Evolutionary conservation across 2,797 vertebrate species (phyloP), one percentile per base, ranked within the genome.

Genomic region (Micromesistius poutassou): DNA sequence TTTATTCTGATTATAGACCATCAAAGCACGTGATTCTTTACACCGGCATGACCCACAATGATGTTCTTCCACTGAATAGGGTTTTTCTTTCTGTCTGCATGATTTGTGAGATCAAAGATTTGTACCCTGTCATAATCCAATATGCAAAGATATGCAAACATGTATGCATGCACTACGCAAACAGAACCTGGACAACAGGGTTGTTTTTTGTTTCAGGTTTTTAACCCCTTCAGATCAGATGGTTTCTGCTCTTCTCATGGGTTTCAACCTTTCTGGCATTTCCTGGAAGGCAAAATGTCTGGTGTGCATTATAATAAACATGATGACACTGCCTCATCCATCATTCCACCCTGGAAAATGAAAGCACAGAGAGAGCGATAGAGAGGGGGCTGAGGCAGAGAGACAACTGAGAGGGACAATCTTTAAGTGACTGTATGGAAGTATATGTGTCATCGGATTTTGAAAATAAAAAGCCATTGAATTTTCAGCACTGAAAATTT

Each of bases 251-350:
- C 36, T 38, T 38, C 36, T 9, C 7, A 1, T 10, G 36, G 36
- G 9, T 38, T 38, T 38, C 36, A 38, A 90, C 87, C 91, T 89
- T 87, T 86, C 85, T 91, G 91, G 93, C 91, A 92, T 96, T 96
- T 97, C 92, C 96, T 95, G 4, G 93, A 79, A 92, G 96, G 94
- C 93, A 95, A 95, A 96, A 97, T 96, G 96, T 95, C 96, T 97
- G 96, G 95, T 95, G 94, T 95, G 96, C 94, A 96, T 96, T 96
- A 95, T 95, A 97, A 97, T 97, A 96, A 97, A 97, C 95, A 96
- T 93, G 92, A 92, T 96, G 96, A 95, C 96, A 97, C 94, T 84
- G 84, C 91, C 94, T 94, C 96, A 96, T 97, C 96, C 95, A 97
- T 97, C 96, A 96, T 94, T 92, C 90, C 93, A 88, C 87, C 94